These are phyloP conservation scores for Seriola rivoliana DNA, from an alignment of 2,113 vertebrate genomes.

Conservation along the genomic window DNA sequence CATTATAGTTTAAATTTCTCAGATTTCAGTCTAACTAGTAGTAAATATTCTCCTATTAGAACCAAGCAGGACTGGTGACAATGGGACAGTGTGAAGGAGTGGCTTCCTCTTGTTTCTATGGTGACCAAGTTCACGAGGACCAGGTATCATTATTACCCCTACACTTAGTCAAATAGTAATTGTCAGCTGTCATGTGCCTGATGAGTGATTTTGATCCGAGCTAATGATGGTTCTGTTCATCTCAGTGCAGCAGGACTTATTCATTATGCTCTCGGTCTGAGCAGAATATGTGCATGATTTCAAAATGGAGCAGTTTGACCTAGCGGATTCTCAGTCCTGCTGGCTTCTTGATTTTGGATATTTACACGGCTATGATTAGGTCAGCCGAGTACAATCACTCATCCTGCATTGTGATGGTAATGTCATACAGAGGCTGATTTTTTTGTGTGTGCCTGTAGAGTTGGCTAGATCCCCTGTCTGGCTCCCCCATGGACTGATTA, in stretches of 20 bases:
- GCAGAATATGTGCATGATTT: constrained; percentile 31
- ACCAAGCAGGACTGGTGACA: not conserved
- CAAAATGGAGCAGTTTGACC: constrained; percentile 42
- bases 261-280: constrained; percentile 33
- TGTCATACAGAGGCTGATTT: constrained; percentile 51
- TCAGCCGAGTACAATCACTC: constrained; percentile 48
- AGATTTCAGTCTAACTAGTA: not conserved
- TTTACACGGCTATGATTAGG: constrained; percentile 51
- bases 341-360: constrained; percentile 50
- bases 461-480: constrained; percentile 34
- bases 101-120: constrained; percentile 54
- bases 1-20: not conserved
- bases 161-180: constrained; percentile 47
- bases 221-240: constrained; percentile 60
- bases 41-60: constrained; percentile 46
- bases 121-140: constrained; percentile 29
- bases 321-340: not conserved
- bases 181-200: constrained; percentile 62
- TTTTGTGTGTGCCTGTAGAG: constrained; percentile 1
- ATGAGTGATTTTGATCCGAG: constrained; percentile 64
- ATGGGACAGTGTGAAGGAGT: constrained; percentile 9
- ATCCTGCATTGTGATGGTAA: constrained; percentile 58
- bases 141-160: constrained; percentile 40
- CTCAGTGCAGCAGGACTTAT: constrained; percentile 15
- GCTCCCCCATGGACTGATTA: constrained; percentile 76